phyloP scores from a whole-genome alignment of 2,113 vertebrate species.

The Psettodes erumei region DNA sequence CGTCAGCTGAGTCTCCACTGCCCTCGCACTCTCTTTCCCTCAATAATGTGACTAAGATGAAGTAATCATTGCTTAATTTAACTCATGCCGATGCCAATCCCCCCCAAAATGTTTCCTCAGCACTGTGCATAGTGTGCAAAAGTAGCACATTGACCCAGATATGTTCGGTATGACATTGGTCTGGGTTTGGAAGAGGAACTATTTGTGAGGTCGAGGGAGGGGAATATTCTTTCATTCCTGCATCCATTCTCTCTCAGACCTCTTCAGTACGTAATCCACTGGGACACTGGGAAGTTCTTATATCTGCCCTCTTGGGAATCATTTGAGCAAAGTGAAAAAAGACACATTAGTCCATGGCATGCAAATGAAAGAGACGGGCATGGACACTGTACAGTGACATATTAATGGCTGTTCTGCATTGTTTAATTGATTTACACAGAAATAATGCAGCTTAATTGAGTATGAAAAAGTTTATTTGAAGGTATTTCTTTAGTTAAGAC shows the following conservation, averaged over 20 bases:
- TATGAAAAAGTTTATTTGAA: not conserved
- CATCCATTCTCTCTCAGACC: conserved; percentile 19
- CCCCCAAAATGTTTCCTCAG: conserved; percentile 7
- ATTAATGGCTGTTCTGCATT: not conserved
- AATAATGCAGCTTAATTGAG: not conserved
- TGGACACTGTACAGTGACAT: not conserved
- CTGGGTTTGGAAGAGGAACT: conserved; percentile 19
- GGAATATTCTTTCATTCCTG: conserved; percentile 44
- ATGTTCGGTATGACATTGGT: conserved; percentile 56
- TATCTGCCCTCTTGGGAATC: conserved; percentile 14
- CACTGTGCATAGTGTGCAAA: conserved; percentile 22
- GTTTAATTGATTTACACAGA: not conserved
- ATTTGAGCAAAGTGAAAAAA: conserved; percentile 8
- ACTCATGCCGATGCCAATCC: not conserved
- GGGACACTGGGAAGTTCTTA: not conserved
- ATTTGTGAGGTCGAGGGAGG: conserved; percentile 36
- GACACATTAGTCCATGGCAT: not conserved
- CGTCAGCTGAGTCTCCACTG: not conserved
- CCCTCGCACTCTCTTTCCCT: conserved; percentile 8
- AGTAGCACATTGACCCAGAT: conserved; percentile 20
- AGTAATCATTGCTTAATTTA: conserved; percentile 42
- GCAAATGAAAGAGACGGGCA: not conserved
- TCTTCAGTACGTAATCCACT: conserved; percentile 44
- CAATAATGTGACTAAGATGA: conserved; percentile 40
- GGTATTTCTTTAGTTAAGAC: not conserved